phyloP scores from a whole-genome alignment of 2,797 vertebrate genomes.

The Galagoides demidoff region DNA sequence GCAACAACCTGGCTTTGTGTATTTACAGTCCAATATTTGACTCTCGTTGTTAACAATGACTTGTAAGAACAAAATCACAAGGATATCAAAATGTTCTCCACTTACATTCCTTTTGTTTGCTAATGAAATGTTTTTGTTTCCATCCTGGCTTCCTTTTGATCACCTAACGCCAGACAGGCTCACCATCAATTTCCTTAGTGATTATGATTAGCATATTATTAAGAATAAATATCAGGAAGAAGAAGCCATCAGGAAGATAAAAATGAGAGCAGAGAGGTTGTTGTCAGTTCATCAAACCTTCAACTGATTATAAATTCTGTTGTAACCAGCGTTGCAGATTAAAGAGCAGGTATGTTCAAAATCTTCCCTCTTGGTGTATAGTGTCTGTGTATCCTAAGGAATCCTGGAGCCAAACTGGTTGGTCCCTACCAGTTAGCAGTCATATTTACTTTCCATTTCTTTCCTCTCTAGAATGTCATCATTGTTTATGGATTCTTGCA shows the following conservation, averaged over 20 bases:
- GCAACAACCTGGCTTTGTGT: neutral
- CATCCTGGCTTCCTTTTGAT: constrained; percentile 65
- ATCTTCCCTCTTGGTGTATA: neutral
- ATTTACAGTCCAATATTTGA: constrained; percentile 51
- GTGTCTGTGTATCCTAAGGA: neutral
- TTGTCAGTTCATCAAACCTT: constrained; percentile 69
- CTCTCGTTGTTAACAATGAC: constrained; percentile 67
- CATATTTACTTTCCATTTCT: constrained; percentile 43
- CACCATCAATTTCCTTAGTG: constrained; percentile 75
- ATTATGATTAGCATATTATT: constrained; percentile 80
- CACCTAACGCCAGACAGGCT: constrained; percentile 60
- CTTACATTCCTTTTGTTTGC: constrained; percentile 68
- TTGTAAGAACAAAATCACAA: constrained; percentile 65
- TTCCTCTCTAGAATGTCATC: constrained; percentile 58
- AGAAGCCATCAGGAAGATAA: constrained; percentile 75
- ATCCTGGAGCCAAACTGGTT: neutral
- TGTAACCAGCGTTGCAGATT: constrained; percentile 45
- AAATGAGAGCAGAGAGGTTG: constrained; percentile 73
- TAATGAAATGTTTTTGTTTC: constrained; percentile 73
- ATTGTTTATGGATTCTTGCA: constrained; percentile 63
- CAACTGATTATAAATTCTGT: constrained; percentile 76
- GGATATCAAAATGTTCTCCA: constrained; percentile 55
- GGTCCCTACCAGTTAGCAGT: neutral
- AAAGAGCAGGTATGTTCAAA: constrained; percentile 44
- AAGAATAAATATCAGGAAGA: constrained; percentile 78